phyloP scores from a whole-genome alignment of 2,113 vertebrate genomes.

The Phalacrocorax brasilianus region DNA sequence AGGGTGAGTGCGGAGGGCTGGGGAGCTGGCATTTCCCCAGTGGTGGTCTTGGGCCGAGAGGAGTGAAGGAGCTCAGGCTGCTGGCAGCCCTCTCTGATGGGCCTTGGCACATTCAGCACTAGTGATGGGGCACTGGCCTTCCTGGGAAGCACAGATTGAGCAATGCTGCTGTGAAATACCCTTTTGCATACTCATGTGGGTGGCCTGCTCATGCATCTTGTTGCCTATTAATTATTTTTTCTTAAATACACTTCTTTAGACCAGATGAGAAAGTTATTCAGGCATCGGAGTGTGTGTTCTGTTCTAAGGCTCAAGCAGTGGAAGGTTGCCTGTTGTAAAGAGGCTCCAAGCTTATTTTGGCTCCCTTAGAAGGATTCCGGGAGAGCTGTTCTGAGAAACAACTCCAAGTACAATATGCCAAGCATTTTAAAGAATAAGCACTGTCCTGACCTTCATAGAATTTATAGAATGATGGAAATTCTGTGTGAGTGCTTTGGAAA shows the following conservation, averaged over 20 bases:
- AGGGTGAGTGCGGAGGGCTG: neutral
- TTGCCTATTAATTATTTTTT: neutral
- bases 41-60: accelerated
- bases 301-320: neutral
- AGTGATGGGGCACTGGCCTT: neutral
- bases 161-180: neutral
- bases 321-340: neutral
- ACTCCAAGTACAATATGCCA: neutral
- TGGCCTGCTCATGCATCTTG: neutral
- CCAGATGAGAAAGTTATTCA: neutral
- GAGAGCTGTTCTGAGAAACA: neutral
- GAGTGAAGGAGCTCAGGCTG: neutral
- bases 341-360: neutral
- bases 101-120: neutral
- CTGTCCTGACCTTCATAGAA: neutral
- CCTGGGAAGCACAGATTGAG: neutral
- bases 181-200: neutral
- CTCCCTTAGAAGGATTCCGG: neutral
- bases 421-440: neutral
- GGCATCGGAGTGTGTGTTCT: neutral
- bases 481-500: neutral
- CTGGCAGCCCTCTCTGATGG: accelerated
- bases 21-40: neutral
- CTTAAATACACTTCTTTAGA: neutral
- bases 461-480: neutral